These are phyloP conservation scores for Dysmachus trigonus DNA, from an alignment of 2,888 invertebrate genomes.

Conservation along the genomic window DNA sequence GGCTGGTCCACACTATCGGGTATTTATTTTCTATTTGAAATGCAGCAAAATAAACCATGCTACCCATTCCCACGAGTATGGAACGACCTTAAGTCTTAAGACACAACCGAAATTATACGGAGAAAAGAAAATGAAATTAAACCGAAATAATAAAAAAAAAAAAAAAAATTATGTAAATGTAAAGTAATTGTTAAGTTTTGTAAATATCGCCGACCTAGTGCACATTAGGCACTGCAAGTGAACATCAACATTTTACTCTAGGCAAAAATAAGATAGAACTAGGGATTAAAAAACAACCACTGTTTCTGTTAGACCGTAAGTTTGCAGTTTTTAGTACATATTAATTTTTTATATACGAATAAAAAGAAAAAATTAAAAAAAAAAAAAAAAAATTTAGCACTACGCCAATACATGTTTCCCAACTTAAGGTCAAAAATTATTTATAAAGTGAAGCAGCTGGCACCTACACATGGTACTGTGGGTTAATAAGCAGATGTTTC, in stretches of 20 bases:
- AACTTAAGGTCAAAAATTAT: neutral
- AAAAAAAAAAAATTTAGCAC: neutral
- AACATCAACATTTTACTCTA: constrained; percentile 36
- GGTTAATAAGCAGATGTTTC: neutral
- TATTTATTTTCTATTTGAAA: neutral
- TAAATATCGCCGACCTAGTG: constrained; percentile 8
- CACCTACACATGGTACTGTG: neutral
- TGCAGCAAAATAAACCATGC: neutral
- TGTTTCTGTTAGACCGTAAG: constrained; percentile 23
- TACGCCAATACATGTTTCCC: neutral
- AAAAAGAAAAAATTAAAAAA: neutral
- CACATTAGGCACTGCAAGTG: neutral
- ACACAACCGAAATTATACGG: neutral
- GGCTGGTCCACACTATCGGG: neutral
- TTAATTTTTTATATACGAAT: neutral
- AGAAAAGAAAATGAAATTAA: neutral
- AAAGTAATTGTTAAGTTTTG: constrained; percentile 32
- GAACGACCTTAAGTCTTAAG: neutral
- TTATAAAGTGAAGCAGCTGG: neutral
- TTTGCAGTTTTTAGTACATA: constrained; percentile 19
- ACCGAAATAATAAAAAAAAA: neutral
- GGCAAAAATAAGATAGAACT: neutral
- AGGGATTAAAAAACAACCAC: neutral
- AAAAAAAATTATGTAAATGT: constrained; percentile 7
- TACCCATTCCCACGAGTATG: neutral